A percentile compares a stretch with the other conserved stretches of the same genome.
Conservation (phyloP, 2,888 invertebrate species). For the Lithosia quadra region DNA sequence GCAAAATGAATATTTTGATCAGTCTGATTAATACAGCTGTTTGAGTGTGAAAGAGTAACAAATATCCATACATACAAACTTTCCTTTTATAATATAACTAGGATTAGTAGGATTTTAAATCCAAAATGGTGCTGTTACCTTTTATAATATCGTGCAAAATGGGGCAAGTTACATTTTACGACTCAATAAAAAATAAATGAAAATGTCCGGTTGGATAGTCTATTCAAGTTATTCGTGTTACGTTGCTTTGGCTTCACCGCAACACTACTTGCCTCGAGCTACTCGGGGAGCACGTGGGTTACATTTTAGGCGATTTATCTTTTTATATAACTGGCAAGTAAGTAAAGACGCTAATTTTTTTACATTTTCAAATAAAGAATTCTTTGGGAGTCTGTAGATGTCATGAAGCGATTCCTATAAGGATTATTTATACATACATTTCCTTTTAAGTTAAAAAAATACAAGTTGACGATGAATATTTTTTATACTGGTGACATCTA, state of each 20-base stretch:
- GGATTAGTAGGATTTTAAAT: neutral
- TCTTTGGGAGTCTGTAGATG: neutral
- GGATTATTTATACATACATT: too few relatives aligned
- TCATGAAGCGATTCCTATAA: neutral
- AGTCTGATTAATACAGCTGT: too few relatives aligned
- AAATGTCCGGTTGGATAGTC: neutral
- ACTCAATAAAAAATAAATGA: neutral
- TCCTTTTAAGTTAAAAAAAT: too few relatives aligned
- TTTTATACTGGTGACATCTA: too few relatives aligned
- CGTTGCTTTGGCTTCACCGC: neutral
- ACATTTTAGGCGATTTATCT: too few relatives aligned
- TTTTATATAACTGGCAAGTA: too few relatives aligned
- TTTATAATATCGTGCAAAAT: neutral
- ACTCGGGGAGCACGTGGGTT: too few relatives aligned
- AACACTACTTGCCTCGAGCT: neutral
- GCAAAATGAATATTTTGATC: conserved; percentile 58
- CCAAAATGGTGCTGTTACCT: neutral
- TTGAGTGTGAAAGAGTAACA: too few relatives aligned
- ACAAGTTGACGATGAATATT: too few relatives aligned
- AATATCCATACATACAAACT: neutral
- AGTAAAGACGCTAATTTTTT: neutral
- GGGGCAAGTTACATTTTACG: neutral
- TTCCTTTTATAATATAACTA: neutral
- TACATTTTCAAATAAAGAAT: too few relatives aligned
- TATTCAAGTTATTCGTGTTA: neutral